Conservation (phyloP, 2,113 vertebrate species). For the Salvator merianae region DNA sequence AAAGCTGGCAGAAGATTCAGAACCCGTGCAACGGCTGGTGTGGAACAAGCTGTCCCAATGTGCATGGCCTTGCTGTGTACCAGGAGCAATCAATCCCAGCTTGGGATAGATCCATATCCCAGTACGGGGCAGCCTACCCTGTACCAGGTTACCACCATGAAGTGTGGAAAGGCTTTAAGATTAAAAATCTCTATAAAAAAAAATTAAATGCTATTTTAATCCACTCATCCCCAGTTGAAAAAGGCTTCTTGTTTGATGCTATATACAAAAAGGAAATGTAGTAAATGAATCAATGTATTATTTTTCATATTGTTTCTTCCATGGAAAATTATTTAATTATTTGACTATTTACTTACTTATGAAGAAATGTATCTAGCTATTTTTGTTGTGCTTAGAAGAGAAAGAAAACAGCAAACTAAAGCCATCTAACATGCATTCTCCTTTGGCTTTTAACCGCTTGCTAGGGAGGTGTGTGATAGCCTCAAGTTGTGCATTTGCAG, state of each 20-base stretch:
- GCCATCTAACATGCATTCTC: constrained; percentile 54
- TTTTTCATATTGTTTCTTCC: background rate
- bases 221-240: background rate
- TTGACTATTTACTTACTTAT: too few relatives aligned
- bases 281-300: background rate
- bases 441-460: constrained; percentile 68
- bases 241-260: background rate
- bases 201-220: background rate
- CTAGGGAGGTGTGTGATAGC: constrained; percentile 72
- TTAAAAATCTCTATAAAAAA: background rate
- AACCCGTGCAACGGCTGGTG: too few relatives aligned
- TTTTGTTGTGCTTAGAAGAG: constrained; percentile 58
- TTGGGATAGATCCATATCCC: too few relatives aligned
- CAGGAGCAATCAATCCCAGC: too few relatives aligned
- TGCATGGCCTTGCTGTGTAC: too few relatives aligned
- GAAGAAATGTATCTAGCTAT: constrained; percentile 31
- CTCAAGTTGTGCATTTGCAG: constrained; percentile 75
- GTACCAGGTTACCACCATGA: too few relatives aligned
- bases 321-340: constrained; percentile 29
- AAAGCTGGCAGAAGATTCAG: too few relatives aligned
- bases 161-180: rapidly evolving
- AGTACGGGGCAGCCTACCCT: too few relatives aligned
- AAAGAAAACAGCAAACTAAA: constrained; percentile 57
- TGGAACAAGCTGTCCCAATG: too few relatives aligned
- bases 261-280: background rate